Conservation (phyloP, 2,888 invertebrate species). For the Exocentrus adspersus region DNA sequence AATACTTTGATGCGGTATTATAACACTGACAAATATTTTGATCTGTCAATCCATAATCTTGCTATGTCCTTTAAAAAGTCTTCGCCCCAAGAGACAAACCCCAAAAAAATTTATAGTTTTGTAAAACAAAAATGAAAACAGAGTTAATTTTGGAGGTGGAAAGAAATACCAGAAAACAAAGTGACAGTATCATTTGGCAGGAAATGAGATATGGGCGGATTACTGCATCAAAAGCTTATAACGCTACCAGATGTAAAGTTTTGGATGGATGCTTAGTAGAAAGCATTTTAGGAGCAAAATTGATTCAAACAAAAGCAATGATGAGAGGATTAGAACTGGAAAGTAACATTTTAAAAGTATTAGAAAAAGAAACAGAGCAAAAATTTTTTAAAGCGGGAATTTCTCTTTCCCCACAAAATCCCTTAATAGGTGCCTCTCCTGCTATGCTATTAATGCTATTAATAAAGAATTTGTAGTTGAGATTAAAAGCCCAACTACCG, state of each 20-base stretch:
- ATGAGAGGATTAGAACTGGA: too few species aligned
- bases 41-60: constrained; percentile 7
- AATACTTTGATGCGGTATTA: constrained; percentile 24
- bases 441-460: too few species aligned
- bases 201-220: constrained; percentile 16
- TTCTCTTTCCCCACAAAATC: constrained; percentile 8
- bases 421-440: constrained; percentile 11
- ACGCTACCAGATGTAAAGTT: background rate
- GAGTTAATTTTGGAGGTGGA: constrained; percentile 2
- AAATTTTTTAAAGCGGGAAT: background rate
- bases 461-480: background rate
- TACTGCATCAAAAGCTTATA: constrained; percentile 12
- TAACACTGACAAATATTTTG: constrained; percentile 24
- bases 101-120: background rate
- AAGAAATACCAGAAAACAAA: constrained; percentile 10
- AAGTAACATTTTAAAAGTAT: too few species aligned
- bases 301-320: background rate
- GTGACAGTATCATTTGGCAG: background rate
- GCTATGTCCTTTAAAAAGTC: background rate
- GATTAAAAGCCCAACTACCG: background rate
- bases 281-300: constrained; percentile 1
- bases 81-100: too few species aligned
- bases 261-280: background rate
- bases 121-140: background rate
- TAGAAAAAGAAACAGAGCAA: too few species aligned